Base-by-base conservation (phyloP, 2,113 vertebrate genomes). In the Zootoca vivipara region DNA sequence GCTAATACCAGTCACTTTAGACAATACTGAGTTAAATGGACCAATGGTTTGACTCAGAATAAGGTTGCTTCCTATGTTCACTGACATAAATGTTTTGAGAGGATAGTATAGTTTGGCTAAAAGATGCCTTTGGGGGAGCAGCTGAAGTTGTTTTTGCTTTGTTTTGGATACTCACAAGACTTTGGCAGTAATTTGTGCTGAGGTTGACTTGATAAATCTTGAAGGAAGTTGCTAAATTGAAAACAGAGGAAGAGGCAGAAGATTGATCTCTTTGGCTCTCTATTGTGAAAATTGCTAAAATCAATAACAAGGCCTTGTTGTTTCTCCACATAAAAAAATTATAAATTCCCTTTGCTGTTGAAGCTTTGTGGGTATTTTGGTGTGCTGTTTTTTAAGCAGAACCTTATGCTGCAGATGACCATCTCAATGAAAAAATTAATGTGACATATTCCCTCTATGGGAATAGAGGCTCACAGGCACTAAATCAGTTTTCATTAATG, bases 131-230 rank as follows among this genome's bases (percentile, higher is more conserved):
- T 62, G 93, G 85, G 89, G 92, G 86, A 94, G 83, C 87, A 93
- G 94, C 92, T 95, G 92, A 94, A 93, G 88, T 87, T 94, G 86
- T 93, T 89, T 92, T 81, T 94, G 90, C 93, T 92, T 94, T 89
- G 83, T 88, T 93, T 91, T 85, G 88, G 65, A 89, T 91, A 94
- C 58, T 92, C 93, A 92, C 95, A 94, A 90, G 90, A 62, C 79
- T 86, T 89, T 95, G 86, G 87, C 89, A 92, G 92, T 92, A 95
- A 92, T 94, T 92, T 94, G 89, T 95, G 92, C 90, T 88, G 73
- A 92, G 90, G 65, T 94, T 94, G 93, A 93, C 75, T 93, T 92
- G 94, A 90, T 79, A 93, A 93, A 87, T 96, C 93, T 94, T 94
- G 92, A 91, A 93, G 92, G 92, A 95, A 94, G 93, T 94, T 92